A percentile compares a stretch with the other conserved stretches of the same genome.
These are phyloP conservation scores for Noturus placidus DNA, from an alignment of 2,113 vertebrate species.

Conservation along the genomic window DNA sequence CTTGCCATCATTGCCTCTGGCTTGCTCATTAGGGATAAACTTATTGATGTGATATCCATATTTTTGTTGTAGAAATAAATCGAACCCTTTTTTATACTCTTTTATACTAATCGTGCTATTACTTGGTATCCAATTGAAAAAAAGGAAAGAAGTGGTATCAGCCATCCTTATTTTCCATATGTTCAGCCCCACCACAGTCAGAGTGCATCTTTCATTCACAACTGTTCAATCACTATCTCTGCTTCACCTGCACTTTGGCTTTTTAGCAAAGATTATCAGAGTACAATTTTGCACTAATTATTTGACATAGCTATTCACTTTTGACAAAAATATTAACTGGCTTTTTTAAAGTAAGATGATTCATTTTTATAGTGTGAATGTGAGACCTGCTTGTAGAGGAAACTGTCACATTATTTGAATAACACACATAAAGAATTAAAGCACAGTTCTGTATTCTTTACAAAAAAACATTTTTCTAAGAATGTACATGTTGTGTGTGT, in stretches of 20 bases:
- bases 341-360: background rate
- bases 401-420: background rate
- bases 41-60: no score
- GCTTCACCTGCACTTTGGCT: background rate
- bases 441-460: background rate
- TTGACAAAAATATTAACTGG: background rate
- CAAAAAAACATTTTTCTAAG: background rate
- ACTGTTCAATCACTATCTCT: background rate
- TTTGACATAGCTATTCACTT: background rate
- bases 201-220: background rate
- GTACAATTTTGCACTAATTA: background rate
- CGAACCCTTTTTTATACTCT: no score
- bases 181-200: no score
- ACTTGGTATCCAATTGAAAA: background rate
- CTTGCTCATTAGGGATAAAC: no score
- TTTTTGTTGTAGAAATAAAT: background rate
- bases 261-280: background rate
- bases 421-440: background rate
- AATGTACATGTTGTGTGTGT: background rate
- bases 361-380: background rate
- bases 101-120: background rate
- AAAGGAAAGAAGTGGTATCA: background rate
- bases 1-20: no score
- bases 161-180: background rate
- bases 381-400: background rate